phyloP scores from a whole-genome alignment of 2,888 invertebrate genomes.

The Halocaridina rubra region DNA sequence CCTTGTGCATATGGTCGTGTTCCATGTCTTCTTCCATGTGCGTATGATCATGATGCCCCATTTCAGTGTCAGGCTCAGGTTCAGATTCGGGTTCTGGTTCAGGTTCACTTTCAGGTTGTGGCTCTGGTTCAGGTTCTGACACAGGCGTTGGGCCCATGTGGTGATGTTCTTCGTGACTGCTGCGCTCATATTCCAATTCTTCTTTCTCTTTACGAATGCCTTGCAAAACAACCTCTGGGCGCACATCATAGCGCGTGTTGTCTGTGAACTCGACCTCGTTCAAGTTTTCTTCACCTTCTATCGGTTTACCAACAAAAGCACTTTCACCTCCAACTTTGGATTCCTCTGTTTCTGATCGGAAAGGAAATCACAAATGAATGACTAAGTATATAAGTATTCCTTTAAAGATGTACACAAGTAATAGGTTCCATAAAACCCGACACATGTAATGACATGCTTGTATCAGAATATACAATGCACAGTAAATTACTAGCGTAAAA shows the following conservation, averaged over 20 bases:
- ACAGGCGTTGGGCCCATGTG: constrained; percentile 5
- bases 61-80: not conserved
- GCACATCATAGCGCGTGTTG: constrained; percentile 33
- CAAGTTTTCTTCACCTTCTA: not conserved
- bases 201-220: not conserved
- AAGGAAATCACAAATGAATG: too few species aligned
- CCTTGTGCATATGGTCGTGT: constrained; percentile 12
- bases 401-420: not conserved
- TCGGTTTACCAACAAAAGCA: constrained; percentile 19
- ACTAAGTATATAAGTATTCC: not conserved
- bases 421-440: not conserved
- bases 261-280: constrained; percentile 33
- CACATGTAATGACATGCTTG: not conserved
- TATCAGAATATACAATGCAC: not conserved
- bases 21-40: not conserved
- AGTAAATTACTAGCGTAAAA: not conserved
- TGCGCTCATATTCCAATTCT: not conserved
- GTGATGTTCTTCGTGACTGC: not conserved
- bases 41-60: not conserved
- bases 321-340: constrained; percentile 4
- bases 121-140: constrained; percentile 17
- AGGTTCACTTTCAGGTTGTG: not conserved
- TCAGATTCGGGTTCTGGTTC: not conserved
- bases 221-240: not conserved
- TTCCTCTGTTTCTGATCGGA: not conserved